These are phyloP conservation scores for Leucophora obtusa DNA, from an alignment of 2,888 invertebrate species.

Conservation along the genomic window DNA sequence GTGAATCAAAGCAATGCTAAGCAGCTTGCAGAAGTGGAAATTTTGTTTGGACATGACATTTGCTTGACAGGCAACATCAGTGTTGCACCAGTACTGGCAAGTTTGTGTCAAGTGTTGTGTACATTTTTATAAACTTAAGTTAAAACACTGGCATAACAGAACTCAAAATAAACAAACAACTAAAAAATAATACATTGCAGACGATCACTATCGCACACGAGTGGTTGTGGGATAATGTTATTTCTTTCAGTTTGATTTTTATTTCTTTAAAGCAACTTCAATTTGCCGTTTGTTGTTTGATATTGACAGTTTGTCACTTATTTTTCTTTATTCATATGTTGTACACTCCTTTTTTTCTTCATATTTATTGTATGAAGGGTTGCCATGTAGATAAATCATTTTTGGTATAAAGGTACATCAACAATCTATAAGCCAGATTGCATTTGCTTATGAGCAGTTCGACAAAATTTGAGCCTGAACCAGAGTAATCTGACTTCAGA, in stretches of 20 bases:
- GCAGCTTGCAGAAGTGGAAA: constrained; percentile 66
- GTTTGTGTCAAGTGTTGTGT: constrained; percentile 71
- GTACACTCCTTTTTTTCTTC: constrained; percentile 53
- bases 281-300: constrained; percentile 64
- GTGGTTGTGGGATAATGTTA: constrained; percentile 43
- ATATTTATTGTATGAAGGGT: constrained; percentile 22
- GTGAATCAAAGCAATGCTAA: constrained; percentile 18
- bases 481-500: too few species aligned
- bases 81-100: constrained; percentile 70
- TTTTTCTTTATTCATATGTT: constrained; percentile 63
- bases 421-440: too few species aligned
- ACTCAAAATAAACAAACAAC: constrained; percentile 45
- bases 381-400: constrained; percentile 24
- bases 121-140: constrained; percentile 70
- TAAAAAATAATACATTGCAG: constrained; percentile 27
- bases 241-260: constrained; percentile 25
- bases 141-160: constrained; percentile 49
- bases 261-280: constrained; percentile 47
- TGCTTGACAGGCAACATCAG: constrained; percentile 71
- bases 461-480: too few species aligned
- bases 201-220: constrained; percentile 58
- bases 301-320: constrained; percentile 75
- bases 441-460: too few species aligned
- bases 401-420: background rate
- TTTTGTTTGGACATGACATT: constrained; percentile 73